Conservation (phyloP, 2,797 vertebrate species). For the Chaetophractus vellerosus region DNA sequence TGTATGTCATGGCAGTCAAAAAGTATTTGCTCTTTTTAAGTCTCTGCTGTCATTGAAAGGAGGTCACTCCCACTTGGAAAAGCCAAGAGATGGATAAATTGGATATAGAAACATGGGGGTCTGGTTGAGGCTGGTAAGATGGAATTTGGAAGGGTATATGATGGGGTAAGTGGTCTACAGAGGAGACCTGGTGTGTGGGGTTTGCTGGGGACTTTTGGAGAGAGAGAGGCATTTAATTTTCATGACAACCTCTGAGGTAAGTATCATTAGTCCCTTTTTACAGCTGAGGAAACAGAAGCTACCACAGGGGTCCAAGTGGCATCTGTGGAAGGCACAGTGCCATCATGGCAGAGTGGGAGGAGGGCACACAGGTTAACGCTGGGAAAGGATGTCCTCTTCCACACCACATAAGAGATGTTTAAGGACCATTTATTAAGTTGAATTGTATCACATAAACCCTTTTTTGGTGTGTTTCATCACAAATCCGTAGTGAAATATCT, state of each 20-base stretch:
- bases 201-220: neutral
- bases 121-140: neutral
- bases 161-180: neutral
- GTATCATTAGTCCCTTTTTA: neutral
- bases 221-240: neutral
- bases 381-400: neutral
- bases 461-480: neutral
- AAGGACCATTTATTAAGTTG: neutral
- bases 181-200: neutral
- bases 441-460: neutral
- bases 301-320: neutral
- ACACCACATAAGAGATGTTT: neutral
- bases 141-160: neutral
- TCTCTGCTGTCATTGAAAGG: slow-evolving; percentile 19
- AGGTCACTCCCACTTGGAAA: neutral
- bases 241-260: neutral
- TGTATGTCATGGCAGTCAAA: neutral
- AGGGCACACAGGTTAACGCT: neutral
- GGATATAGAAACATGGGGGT: neutral
- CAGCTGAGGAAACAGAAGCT: neutral
- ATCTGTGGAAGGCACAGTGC: neutral
- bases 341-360: neutral
- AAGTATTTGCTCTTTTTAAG: neutral
- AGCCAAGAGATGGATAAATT: neutral
- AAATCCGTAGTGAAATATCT: slow-evolving; percentile 32